These are phyloP conservation scores for Sinosuthora webbiana DNA, from an alignment of 2,113 vertebrate species.

Conservation along the genomic window DNA sequence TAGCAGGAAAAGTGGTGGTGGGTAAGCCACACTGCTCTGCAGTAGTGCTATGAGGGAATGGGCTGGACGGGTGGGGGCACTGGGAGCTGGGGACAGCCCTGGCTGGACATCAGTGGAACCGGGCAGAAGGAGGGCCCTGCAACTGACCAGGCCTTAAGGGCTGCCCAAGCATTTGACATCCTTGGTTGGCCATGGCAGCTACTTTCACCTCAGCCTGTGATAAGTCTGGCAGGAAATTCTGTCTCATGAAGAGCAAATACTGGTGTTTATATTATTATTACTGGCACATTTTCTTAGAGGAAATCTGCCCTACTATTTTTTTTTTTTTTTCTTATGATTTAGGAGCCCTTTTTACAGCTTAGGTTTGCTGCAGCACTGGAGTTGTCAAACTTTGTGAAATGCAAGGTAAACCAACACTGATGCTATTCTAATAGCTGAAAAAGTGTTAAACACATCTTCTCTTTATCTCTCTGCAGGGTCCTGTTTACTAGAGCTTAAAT, in stretches of 20 bases:
- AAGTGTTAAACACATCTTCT: constrained; percentile 44
- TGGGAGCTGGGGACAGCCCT: rapidly evolving
- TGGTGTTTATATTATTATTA: not conserved
- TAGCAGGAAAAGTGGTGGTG: rapidly evolving
- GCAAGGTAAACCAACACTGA: not conserved
- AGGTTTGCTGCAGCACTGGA: not conserved
- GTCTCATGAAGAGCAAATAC: not conserved
- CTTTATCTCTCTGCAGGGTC: constrained; percentile 49
- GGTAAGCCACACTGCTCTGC: rapidly evolving
- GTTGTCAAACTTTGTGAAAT: not conserved
- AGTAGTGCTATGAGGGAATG: not conserved
- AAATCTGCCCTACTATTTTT: not conserved
- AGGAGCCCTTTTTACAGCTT: not conserved
- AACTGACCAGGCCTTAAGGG: rapidly evolving
- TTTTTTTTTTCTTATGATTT: not conserved
- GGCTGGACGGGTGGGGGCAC: rapidly evolving
- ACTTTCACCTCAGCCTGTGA: rapidly evolving
- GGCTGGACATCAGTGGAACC: rapidly evolving
- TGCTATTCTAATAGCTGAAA: not conserved
- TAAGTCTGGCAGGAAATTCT: not conserved
- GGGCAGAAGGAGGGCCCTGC: rapidly evolving
- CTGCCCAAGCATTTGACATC: not conserved
- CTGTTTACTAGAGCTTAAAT: constrained; percentile 64
- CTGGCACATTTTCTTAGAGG: not conserved
- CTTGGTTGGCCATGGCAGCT: rapidly evolving